Evolutionary conservation across 2,888 invertebrate genomes (phyloP).

Genomic region (Coelinius sp.): DNA sequence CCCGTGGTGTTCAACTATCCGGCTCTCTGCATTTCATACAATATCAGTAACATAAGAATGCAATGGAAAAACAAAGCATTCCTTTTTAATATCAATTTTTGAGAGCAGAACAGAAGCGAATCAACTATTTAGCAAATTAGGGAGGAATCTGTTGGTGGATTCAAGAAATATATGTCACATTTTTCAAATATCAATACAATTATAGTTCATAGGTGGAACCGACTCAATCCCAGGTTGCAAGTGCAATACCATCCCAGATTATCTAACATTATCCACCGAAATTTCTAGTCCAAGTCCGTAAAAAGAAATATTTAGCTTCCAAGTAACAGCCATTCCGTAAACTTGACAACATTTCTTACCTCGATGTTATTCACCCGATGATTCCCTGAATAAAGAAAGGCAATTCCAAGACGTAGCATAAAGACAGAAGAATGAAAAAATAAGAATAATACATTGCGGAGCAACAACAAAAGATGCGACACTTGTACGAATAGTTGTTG

Average conservation of each 20-base stretch:
- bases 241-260: too few species aligned
- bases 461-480: conserved; percentile 8
- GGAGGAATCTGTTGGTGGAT: too few species aligned
- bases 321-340: background rate
- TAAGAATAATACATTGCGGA: background rate
- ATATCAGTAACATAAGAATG: background rate
- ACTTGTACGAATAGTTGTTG: conserved; percentile 21
- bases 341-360: background rate
- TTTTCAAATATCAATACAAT: too few species aligned
- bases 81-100: too few species aligned
- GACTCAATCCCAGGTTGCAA: too few species aligned
- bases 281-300: background rate
- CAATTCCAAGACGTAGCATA: background rate
- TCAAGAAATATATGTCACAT: too few species aligned
- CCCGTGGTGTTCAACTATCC: background rate
- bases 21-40: conserved; percentile 4
- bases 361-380: background rate
- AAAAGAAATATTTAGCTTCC: background rate
- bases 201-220: too few species aligned
- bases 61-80: background rate
- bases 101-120: too few species aligned
- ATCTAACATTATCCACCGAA: too few species aligned
- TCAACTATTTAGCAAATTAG: too few species aligned
- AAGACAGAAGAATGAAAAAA: background rate
- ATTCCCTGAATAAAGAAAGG: background rate